Base-by-base conservation (phyloP, 2,113 vertebrate genomes). In the Pardalotus punctatus region DNA sequence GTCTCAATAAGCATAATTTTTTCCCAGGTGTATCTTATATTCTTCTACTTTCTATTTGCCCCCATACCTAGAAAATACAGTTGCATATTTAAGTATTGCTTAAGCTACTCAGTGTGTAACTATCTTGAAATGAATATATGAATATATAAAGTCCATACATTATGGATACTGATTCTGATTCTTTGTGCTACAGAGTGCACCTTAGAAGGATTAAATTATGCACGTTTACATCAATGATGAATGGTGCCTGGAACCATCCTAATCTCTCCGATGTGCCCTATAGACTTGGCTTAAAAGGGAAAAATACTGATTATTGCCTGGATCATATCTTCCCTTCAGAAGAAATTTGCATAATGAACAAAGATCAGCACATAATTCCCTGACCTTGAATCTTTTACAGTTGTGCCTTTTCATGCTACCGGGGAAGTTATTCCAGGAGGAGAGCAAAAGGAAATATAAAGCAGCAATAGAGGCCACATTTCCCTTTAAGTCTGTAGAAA, bases 341-440 rank as follows among this genome's bases (percentile, higher is more conserved):
- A 86, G n/a, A 88, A 92, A 96, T 94, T 88, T 95, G 31, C 93
- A 92, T 96, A 90, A 94, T 81, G 51, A 65, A 56, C 82, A 66
- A 77, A 92, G 79, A 93, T 90, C 50, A 57, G 50, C 66, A 78
- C 51, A 48, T 42, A 67, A 76, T 93, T 93, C 57, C 51, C 28
- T 94, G 85, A 91, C 92, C 76, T 86, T 96, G 94, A 90, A 86
- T 90, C 74, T 88, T 58, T 81, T 87, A 56, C 78, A 87, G 71
- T 70, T 89, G 51, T 70, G 58, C 58, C 33, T 73, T 85, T 90
- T 86, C 53, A 7, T 86, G n/a, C 42, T 88, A 21, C 35, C 4
- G 31, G 31, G 20, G 15, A 84, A 71, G 27, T 86, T 93, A 51
- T 60, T 84, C 36, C 56, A 58, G 86, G 35, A 86, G 35, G 31